phyloP scores from a whole-genome alignment of 2,888 invertebrate genomes.

The Willowsia nigromaculata region DNA sequence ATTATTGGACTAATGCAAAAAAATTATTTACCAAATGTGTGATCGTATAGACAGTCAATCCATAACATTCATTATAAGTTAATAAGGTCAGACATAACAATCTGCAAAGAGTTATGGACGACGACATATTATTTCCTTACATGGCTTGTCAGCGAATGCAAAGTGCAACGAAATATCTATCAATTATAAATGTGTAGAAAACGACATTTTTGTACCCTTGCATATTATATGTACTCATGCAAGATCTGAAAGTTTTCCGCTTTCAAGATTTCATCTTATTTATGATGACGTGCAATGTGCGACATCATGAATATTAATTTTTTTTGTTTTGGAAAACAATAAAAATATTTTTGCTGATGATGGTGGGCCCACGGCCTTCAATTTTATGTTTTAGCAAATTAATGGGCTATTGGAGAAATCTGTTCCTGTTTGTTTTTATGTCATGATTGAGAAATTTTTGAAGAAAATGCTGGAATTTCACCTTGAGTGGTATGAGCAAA shows the following conservation, averaged over 20 bases:
- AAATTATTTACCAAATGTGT: conserved; percentile 2
- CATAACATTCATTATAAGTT: background rate
- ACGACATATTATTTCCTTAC: conserved; percentile 43
- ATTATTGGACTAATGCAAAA: conserved; percentile 23
- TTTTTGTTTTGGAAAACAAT: conserved; percentile 4
- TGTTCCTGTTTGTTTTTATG: background rate
- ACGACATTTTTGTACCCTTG: background rate
- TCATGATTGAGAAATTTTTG: background rate
- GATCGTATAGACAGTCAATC: background rate
- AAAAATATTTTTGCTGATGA: conserved; percentile 10
- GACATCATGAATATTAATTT: background rate
- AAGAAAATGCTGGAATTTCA: conserved; percentile 35
- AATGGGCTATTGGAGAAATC: background rate
- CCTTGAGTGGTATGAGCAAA: background rate
- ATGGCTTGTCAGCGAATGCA: conserved; percentile 23
- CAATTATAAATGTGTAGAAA: conserved; percentile 13
- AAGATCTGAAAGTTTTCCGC: background rate
- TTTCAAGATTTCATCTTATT: background rate
- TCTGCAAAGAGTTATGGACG: conserved; percentile 32
- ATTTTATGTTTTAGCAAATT: background rate
- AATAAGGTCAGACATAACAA: conserved; percentile 49
- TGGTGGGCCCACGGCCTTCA: background rate
- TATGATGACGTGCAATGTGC: background rate
- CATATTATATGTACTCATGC: background rate
- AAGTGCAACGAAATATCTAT: conserved; percentile 34